A percentile compares a stretch with the other conserved stretches of the same genome.
These are phyloP conservation scores for Fulmarus glacialis DNA, from an alignment of 2,113 vertebrate species.

Conservation along the genomic window DNA sequence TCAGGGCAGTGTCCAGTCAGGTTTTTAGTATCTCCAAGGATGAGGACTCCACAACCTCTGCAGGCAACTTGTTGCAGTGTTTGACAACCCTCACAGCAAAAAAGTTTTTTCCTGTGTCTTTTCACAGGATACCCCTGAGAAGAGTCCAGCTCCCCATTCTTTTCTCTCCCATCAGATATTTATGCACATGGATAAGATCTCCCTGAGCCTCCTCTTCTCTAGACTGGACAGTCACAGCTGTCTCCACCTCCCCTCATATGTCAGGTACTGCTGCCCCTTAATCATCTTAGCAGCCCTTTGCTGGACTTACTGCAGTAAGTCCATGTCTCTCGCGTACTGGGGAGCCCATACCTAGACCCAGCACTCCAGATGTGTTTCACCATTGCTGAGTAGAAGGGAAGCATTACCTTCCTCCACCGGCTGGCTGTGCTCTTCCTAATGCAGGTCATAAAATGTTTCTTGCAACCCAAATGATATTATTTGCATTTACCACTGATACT, in stretches of 20 bases:
- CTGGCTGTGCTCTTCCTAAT: neutral
- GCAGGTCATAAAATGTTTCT: neutral
- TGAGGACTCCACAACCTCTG: neutral
- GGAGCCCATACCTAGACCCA: neutral
- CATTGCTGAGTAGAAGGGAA: neutral
- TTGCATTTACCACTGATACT: neutral
- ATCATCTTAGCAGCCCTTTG: neutral
- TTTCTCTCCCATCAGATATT: neutral
- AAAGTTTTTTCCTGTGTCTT: neutral
- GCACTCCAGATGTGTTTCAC: neutral
- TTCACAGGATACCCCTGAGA: neutral
- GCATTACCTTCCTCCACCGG: neutral
- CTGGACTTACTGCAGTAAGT: neutral
- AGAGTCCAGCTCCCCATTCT: neutral
- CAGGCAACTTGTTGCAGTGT: neutral
- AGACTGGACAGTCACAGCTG: neutral
- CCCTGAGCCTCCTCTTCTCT: neutral
- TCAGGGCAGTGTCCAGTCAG: neutral
- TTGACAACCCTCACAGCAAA: neutral
- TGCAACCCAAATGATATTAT: neutral
- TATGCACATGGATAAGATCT: neutral
- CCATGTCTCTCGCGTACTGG: accelerated
- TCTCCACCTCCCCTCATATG: neutral
- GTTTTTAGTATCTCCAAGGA: neutral
- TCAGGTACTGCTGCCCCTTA: neutral